Evolutionary conservation across 2,888 invertebrate species (phyloP), one percentile per base, ranked within the genome.

Genomic region (Perizoma flavofasciatum): DNA sequence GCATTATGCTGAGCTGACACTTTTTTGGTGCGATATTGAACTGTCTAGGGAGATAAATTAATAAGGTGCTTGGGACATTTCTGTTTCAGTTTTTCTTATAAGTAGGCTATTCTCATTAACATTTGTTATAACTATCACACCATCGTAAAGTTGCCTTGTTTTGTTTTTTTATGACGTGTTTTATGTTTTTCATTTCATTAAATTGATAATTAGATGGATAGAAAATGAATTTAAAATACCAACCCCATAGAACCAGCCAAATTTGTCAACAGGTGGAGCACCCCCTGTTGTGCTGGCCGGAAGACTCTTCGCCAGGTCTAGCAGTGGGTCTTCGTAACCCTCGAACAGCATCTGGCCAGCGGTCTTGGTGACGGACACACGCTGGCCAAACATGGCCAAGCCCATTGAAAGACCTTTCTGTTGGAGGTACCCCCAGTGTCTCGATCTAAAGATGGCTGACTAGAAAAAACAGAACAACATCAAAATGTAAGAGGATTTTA

Each of bases 241-340:
- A 66, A 90, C 91, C 73, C 81, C 83, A 73, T 97, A 97, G 85
- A 98, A 98, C 95, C 97, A 96, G 8, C 96, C 98, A 79, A 98
- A 97, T 74, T 93, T 94, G 74, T 97, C 97, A 64, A 95, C 95
- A 0, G 94, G 94, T 0, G 94, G 94, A 0, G 93, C 92, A 0
- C 93, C 93, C 0, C 93, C 93, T 0, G 76, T 94, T 0, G 91
- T 88, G 33, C 94, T 91, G 0, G 93, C 79, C 0, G 94, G 94
- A 56, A 95, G 74, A 66, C 89, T 92, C 65, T 92, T 92, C 0
- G 95, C 95, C 63, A 96, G 82, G 43, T 94, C 93, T 58, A 98
- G 92, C 53, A 97, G 81, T 0, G 94, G 86, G 79, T 98, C 97
- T 0, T 93, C 91, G 77, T 97, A 98, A 0, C 98, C 98, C 2